Evolutionary conservation across 2,113 vertebrate genomes (phyloP).

Genomic region (Tragelaphus imberbis): DNA sequence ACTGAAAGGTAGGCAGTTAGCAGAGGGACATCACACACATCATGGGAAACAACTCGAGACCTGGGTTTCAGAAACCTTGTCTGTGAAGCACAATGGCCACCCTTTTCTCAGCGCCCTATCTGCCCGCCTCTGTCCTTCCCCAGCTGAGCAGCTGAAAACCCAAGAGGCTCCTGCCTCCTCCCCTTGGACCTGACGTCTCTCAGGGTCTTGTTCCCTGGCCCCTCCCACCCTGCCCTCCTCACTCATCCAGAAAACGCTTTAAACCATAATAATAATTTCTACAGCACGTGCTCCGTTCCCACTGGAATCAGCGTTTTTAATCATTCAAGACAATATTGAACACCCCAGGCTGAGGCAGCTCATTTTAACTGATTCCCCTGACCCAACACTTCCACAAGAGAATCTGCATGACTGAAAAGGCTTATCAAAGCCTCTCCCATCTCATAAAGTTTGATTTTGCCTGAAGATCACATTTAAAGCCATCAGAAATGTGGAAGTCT

Average conservation of each 20-base stretch:
- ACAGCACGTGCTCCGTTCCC: neutral
- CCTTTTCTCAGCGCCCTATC: neutral
- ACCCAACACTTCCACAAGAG: neutral
- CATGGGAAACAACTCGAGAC: neutral
- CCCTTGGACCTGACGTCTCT: neutral
- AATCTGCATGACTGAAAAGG: neutral
- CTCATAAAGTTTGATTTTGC: neutral
- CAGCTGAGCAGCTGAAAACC: neutral
- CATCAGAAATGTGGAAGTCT: neutral
- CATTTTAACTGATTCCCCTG: neutral
- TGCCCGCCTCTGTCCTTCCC: neutral
- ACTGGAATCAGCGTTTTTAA: conserved; percentile 13
- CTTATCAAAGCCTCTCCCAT: neutral
- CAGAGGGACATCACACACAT: neutral
- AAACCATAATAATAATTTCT: neutral
- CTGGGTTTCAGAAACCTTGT: neutral
- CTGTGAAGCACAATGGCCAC: neutral
- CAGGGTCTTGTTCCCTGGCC: neutral
- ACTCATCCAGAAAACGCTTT: neutral
- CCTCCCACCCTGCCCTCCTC: neutral
- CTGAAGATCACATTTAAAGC: neutral
- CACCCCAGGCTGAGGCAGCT: conserved; percentile 9
- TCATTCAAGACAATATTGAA: neutral
- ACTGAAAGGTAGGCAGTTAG: neutral
- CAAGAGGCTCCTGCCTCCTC: fast-evolving